Evolutionary conservation across 1,140 invertebrate species (phyloP), one percentile per base, ranked within the genome.

Genomic region (Cheumatopsyche charites): DNA sequence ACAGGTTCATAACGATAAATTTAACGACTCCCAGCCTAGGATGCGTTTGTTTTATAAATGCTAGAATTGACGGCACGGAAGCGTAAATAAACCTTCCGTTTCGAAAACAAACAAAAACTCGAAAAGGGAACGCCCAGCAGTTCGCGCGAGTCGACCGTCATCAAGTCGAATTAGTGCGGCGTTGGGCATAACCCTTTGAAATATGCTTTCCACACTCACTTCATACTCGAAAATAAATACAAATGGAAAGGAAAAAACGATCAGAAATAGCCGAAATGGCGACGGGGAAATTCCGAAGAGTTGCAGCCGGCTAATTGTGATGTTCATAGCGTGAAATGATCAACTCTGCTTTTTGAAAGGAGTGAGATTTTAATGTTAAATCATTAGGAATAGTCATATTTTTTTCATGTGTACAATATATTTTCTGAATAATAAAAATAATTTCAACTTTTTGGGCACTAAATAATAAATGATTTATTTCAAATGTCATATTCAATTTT

Each of bases 121-220:
- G 29, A 36, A 36, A 41, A 41, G 36, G n/a, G 36, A 42, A 45
- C 29, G 62, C 62, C 11, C 11, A n/a, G 9, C 29, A 11, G n/a
- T 21, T 17, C 19, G 15, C 47, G 13, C 5, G 9, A 47, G 61
- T 71, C 36, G 58, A 63, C 47, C 62, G 23, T 63, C 41, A 41
- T 71, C 69, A 49, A 55, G n/a, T 26, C 43, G 61, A 71, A 71
- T 71, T 71, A 63, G 67, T 68, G 45, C 47, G 26, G 62, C 42
- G 26, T 21, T 26, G 43, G 15, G 42, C 21, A 62, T 71, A 63
- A 71, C 69, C 61, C 69, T 62, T 71, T 63, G 69, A 71, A 63
- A 71, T 62, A 49, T 49, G 13, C 61, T 71, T 61, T 62, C 69
- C 25, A 62, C 61, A 62, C 45, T 66, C 63, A 21, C 43, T 36